Evolutionary conservation across 2,797 vertebrate genomes (phyloP).

Genomic region (Pangasius sanitwongsei): DNA sequence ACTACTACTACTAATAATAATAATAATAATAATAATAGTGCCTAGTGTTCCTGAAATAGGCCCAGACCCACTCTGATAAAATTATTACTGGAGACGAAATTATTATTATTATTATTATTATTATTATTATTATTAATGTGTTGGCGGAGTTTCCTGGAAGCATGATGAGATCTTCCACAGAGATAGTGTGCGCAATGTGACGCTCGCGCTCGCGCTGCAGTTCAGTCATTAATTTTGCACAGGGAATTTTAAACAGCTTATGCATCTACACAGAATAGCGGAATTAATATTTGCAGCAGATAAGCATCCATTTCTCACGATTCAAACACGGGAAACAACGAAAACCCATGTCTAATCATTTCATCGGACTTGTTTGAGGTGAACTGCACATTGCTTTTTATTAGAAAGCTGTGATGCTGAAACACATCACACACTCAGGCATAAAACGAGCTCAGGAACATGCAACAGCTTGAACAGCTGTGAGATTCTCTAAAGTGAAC

Average conservation of each 20-base stretch:
- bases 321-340: not conserved
- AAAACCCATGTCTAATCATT: not conserved
- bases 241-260: not conserved
- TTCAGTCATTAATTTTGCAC: not conserved
- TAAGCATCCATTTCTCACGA: not conserved
- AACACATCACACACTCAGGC: not conserved
- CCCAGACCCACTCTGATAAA: not conserved
- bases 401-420: not conserved
- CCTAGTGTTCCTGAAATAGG: not conserved
- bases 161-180: not conserved
- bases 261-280: not conserved
- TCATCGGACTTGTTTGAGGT: not conserved
- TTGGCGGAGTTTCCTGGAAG: not conserved
- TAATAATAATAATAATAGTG: not conserved
- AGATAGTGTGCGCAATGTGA: not conserved
- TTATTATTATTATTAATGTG: too few relatives aligned
- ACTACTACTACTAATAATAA: not conserved
- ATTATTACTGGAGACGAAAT: not conserved
- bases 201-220: not conserved
- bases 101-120: not conserved
- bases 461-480: not conserved
- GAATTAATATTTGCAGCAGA: not conserved
- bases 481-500: not conserved
- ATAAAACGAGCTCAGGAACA: not conserved
- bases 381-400: conserved; percentile 53